Conservation (phyloP, 2,888 invertebrate genomes). For the Argyresthia goedartella region DNA sequence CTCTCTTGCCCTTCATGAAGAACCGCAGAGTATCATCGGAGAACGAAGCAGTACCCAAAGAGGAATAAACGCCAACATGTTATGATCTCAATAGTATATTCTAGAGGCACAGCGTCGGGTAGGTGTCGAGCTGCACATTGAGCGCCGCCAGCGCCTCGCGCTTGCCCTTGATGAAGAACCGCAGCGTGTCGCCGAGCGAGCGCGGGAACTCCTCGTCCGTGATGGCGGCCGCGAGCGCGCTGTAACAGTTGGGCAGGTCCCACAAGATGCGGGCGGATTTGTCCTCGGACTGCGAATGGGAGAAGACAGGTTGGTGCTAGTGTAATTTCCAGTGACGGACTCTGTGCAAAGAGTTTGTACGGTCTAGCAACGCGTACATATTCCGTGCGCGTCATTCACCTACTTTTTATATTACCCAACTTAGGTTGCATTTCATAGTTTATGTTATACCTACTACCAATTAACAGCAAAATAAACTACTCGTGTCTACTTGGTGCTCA, state of each 20-base stretch:
- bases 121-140: background rate
- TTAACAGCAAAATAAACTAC: background rate
- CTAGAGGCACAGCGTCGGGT: background rate
- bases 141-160: background rate
- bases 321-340: background rate
- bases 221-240: slow-evolving; percentile 47
- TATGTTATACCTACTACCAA: no score
- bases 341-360: background rate
- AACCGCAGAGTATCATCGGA: background rate
- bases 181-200: slow-evolving; percentile 39
- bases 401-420: background rate
- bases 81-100: background rate
- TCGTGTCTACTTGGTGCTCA: no score
- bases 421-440: background rate
- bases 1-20: background rate
- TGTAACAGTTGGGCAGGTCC: slow-evolving; percentile 74
- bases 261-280: slow-evolving; percentile 73
- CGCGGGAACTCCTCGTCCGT: slow-evolving; percentile 32
- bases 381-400: background rate
- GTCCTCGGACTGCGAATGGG: slow-evolving; percentile 73
- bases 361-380: no score
- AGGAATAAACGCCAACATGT: background rate
- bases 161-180: slow-evolving; percentile 37
- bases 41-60: background rate
- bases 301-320: slow-evolving; percentile 1